These are phyloP conservation scores for Drosophila trapezifrons DNA, from an alignment of 1,140 invertebrate species.

Conservation along the genomic window DNA sequence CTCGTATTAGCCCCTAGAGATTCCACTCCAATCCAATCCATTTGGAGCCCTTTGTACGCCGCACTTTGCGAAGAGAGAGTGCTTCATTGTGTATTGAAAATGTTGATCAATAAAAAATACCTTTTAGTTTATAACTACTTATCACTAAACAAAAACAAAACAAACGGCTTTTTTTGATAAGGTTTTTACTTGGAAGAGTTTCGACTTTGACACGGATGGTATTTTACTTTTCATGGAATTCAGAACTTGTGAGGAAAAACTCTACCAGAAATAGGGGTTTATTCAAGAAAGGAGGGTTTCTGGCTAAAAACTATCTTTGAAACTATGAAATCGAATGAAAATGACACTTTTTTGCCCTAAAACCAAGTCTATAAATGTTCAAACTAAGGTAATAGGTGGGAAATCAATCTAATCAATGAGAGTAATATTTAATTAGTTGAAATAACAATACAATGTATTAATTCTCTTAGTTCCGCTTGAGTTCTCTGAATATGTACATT, in stretches of 20 bases:
- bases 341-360: not conserved
- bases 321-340: not conserved
- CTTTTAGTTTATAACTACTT: conserved; percentile 18
- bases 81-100: conserved; percentile 32
- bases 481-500: too few relatives aligned
- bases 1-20: conserved; percentile 12
- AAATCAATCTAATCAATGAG: too few relatives aligned
- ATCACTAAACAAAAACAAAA: not conserved
- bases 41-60: conserved; percentile 2
- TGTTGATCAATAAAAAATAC: conserved; percentile 45
- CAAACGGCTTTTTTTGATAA: not conserved
- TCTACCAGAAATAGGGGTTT: too few relatives aligned
- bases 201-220: not conserved
- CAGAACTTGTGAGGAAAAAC: too few relatives aligned
- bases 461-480: too few relatives aligned
- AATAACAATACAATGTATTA: too few relatives aligned
- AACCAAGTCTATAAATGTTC: too few relatives aligned
- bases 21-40: not conserved
- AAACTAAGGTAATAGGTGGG: too few relatives aligned
- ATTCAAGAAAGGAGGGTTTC: not conserved
- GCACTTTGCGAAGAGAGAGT: not conserved
- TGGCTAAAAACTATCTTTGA: not conserved
- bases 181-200: not conserved
- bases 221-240: not conserved
- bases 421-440: too few relatives aligned